Evolutionary conservation across 2,888 invertebrate genomes (phyloP).

Genomic region (Alloscopus bannaensis): DNA sequence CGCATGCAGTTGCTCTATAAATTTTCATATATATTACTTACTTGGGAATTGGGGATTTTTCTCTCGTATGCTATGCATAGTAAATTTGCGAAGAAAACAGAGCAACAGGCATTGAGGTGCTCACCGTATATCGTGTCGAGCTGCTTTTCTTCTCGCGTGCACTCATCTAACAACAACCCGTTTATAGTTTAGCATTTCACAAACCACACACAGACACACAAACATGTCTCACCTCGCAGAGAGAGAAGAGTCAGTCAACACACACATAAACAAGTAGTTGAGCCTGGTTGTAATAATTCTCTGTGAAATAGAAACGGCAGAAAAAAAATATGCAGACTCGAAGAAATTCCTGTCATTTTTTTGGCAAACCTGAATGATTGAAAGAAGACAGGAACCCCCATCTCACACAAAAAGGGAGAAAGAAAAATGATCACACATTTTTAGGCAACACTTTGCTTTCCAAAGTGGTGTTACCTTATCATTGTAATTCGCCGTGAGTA

Average conservation of each 20-base stretch:
- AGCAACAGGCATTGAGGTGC: conserved; percentile 19
- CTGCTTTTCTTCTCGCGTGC: background rate
- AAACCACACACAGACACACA: no score
- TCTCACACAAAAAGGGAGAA: no score
- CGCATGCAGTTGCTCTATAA: conserved; percentile 11
- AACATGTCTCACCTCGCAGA: background rate
- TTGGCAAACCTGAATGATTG: no score
- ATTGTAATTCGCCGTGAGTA: conserved; percentile 28
- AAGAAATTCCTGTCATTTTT: conserved; percentile 10
- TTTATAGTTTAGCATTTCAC: conserved; percentile 7
- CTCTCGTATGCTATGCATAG: no score
- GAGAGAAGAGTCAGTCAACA: background rate
- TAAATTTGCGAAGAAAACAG: no score
- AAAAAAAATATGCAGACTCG: background rate
- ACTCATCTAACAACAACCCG: background rate
- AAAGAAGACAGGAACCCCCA: no score
- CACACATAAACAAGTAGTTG: conserved; percentile 2
- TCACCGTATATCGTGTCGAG: no score
- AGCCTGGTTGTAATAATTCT: no score
- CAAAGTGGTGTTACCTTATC: conserved; percentile 2
- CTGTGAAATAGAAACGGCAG: background rate
- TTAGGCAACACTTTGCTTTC: background rate
- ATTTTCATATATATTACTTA: background rate
- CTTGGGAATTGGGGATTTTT: conserved; percentile 17
- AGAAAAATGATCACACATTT: conserved; percentile 3